Base-by-base conservation (phyloP, 2,113 vertebrate genomes). In the Turnix velox region DNA sequence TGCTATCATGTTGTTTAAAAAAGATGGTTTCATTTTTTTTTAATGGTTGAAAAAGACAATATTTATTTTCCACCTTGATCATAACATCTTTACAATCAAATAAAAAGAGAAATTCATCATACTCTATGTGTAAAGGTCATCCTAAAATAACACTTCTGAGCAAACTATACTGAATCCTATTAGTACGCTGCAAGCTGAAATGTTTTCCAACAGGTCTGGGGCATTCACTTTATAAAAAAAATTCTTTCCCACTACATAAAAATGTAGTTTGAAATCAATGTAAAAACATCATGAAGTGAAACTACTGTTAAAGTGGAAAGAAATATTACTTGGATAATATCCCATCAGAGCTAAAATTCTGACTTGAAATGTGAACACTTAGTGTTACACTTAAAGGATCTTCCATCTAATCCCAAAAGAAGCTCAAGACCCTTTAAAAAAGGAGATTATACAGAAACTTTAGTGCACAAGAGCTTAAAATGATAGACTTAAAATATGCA, bases 31-130 rank as follows among this genome's bases (percentile, higher is more conserved):
- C 83, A 74, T 83, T 87, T 94, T 39, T 93, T 90, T 92, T 92
- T 92, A 84, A 84, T 95, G 48, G 74, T 31, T 94, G 88, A 77
- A 95, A 96, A 93, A 90, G 63, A 68, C 61, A 92, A 77, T 96
- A 92, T 90, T 97, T 95, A 93, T 79, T 96, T 96, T 96, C 52
- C 89, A 42, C 82, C 74, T 96, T 96, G 96, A 95, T 95, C 88
- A 89, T 94, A 96, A 94, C 68, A 84, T 95, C 92, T 96, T 96
- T 97, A 94, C 68, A 96, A 96, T 94, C 86, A 96, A 96, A 96
- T 97, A 97, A 97, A 85, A 97, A 88, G 83, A 95, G 97, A 96
- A 97, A 94, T 89, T 95, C 95, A 96, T 97, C 81, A 91, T 86
- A 85, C 54, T 58, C n/a, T 94, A 92, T 83, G 72, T 88, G 84